Evolutionary conservation across 2,888 invertebrate species (phyloP).

Genomic region (Muscina levida): DNA sequence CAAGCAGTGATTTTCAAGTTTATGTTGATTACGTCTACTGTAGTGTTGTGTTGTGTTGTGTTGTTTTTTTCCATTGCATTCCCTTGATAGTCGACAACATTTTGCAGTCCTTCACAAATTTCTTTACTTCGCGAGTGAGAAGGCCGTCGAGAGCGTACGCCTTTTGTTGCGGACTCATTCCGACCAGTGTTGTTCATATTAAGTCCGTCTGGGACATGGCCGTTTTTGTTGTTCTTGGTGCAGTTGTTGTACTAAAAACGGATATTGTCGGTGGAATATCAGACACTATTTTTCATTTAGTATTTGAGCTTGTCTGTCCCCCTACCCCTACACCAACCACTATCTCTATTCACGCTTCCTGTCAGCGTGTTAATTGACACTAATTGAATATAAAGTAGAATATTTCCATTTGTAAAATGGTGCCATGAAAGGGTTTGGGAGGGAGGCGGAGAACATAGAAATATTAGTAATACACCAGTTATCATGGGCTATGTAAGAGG

Average conservation of each 20-base stretch:
- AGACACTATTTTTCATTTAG: background rate
- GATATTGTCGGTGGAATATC: constrained; percentile 1
- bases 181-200: no score
- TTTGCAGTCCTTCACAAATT: no score
- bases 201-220: background rate
- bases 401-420: background rate
- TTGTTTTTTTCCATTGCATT: no score
- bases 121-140: no score
- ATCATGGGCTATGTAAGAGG: no score
- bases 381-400: constrained; percentile 59
- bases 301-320: background rate
- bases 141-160: no score
- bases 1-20: constrained; percentile 22
- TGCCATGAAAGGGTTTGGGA: background rate
- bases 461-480: no score
- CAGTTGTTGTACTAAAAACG: background rate
- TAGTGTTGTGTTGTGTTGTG: background rate
- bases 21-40: background rate
- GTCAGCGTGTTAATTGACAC: constrained; percentile 57
- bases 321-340: no score
- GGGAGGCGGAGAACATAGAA: background rate
- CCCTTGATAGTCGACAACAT: no score
- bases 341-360: constrained; percentile 21
- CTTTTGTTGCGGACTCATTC: no score
- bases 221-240: background rate